These are phyloP conservation scores for Galago senegalensis DNA, from an alignment of 2,797 vertebrate genomes.

Conservation along the genomic window DNA sequence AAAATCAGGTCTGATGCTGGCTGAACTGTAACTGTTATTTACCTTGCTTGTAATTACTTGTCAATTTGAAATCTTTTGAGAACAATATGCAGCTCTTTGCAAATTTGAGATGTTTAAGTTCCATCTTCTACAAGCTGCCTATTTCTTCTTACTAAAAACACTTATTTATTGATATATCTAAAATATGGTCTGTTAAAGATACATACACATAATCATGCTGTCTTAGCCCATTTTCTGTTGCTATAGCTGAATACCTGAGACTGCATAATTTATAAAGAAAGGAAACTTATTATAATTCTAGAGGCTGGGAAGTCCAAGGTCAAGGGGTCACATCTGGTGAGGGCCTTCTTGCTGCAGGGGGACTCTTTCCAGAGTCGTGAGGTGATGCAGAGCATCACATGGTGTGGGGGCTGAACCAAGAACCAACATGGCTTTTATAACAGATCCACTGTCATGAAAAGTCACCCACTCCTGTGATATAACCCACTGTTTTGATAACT, in stretches of 20 bases:
- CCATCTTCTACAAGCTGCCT: background rate
- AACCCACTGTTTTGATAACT: background rate
- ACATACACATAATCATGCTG: background rate
- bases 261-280: background rate
- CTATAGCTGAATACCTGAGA: background rate
- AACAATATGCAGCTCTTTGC: conserved; percentile 1
- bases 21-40: background rate
- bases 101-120: conserved; percentile 22
- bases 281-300: background rate
- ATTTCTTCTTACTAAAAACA: conserved; percentile 39
- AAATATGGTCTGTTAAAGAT: background rate
- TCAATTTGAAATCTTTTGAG: background rate
- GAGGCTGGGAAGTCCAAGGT: background rate
- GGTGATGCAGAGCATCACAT: background rate
- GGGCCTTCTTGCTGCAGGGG: background rate
- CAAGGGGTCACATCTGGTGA: background rate
- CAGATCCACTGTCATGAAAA: background rate
- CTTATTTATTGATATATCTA: background rate
- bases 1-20: background rate
- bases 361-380: background rate
- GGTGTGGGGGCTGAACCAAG: background rate
- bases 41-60: background rate
- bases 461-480: background rate
- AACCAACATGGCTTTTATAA: background rate
- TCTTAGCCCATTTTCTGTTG: background rate